Evolutionary conservation across 2,888 invertebrate species (phyloP).

Genomic region (Malacosoma neustria): DNA sequence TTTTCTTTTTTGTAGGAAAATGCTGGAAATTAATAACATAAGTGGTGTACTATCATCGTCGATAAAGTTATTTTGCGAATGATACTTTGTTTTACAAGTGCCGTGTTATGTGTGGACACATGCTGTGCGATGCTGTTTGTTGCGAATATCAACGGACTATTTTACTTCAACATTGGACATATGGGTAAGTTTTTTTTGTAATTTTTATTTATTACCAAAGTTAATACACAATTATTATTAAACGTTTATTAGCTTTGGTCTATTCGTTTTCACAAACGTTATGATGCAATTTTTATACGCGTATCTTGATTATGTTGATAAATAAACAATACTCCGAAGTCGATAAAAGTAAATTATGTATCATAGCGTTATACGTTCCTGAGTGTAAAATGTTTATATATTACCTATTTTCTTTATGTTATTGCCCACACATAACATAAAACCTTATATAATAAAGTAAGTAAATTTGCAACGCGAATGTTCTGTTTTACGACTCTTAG

Average conservation of each 20-base stretch:
- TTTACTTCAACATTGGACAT: slow-evolving; percentile 22
- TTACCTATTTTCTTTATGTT: slow-evolving; percentile 16
- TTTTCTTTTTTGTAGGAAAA: slow-evolving; percentile 73
- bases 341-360: not conserved
- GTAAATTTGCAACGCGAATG: slow-evolving; percentile 30
- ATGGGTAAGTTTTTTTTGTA: slow-evolving; percentile 30
- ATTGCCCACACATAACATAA: slow-evolving; percentile 23
- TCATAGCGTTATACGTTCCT: not conserved
- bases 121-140: slow-evolving; percentile 53
- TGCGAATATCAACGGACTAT: slow-evolving; percentile 37
- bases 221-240: slow-evolving; percentile 8
- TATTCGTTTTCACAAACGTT: not conserved
- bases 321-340: not conserved
- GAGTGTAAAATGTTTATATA: not conserved
- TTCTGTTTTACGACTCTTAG: slow-evolving; percentile 24
- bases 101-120: slow-evolving; percentile 62
- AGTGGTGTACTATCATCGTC: slow-evolving; percentile 71
- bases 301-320: not conserved
- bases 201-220: slow-evolving; percentile 9
- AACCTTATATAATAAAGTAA: slow-evolving; percentile 29
- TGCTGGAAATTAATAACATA: slow-evolving; percentile 72
- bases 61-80: slow-evolving; percentile 72
- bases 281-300: not conserved
- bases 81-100: slow-evolving; percentile 68
- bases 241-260: slow-evolving; percentile 6